phyloP scores from a whole-genome alignment of 2,113 vertebrate genomes.

The Leptobrachium leishanense region DNA sequence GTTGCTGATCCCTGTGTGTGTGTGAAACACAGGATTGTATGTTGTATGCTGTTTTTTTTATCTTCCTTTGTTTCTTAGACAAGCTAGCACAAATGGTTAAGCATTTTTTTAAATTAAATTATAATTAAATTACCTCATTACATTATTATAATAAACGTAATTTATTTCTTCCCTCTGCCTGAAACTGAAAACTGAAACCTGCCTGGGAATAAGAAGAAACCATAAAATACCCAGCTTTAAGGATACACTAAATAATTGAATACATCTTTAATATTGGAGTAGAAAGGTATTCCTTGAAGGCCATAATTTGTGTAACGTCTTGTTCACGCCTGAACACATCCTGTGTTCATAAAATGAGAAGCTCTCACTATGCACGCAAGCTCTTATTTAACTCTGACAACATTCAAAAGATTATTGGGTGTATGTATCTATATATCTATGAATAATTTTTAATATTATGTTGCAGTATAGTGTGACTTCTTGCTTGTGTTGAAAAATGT shows the following conservation, averaged over 20 bases:
- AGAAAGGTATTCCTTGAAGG: constrained; percentile 60
- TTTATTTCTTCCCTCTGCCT: neutral
- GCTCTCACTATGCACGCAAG: constrained; percentile 37
- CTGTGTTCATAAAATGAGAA: constrained; percentile 24
- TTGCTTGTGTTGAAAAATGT: too few species aligned
- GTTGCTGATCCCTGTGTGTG: too few species aligned
- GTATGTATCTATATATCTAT: too few species aligned
- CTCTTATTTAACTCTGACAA: constrained; percentile 9
- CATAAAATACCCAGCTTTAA: constrained; percentile 45
- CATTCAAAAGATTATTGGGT: neutral
- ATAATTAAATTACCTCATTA: too few species aligned
- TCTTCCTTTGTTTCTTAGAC: too few species aligned
- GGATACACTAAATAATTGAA: constrained; percentile 66
- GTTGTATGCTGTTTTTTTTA: too few species aligned
- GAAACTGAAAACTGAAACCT: neutral
- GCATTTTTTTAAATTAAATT: too few species aligned
- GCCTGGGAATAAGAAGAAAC: neutral
- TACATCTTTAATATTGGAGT: constrained; percentile 64
- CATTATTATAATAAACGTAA: too few species aligned
- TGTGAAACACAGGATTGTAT: too few species aligned
- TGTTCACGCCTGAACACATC: constrained; percentile 50
- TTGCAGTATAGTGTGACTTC: too few species aligned
- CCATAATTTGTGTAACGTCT: constrained; percentile 54
- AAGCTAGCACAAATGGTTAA: too few species aligned
- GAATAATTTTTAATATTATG: too few species aligned